Evolutionary conservation across 92 coral and sea anemone species (phyloP), one percentile per base, ranked within the genome.

Genomic region (Blastomussa wellsi): DNA sequence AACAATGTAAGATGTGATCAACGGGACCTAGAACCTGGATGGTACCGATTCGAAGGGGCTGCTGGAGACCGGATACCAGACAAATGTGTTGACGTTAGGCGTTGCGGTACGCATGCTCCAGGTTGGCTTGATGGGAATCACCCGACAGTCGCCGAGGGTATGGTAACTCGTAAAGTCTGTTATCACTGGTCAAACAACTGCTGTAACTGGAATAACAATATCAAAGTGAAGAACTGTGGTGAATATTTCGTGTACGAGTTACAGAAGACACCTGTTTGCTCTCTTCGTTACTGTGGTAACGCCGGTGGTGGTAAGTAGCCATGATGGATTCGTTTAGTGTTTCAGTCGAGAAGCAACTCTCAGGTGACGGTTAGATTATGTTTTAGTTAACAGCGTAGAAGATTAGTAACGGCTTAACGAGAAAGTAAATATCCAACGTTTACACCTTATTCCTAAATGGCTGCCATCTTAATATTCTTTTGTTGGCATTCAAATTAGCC

Each of bases 71-170:
- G 17, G 12, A 79, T 79, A 41, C 55, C 83, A 7, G 37, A 69
- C 15, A 22, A 9, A 3, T 79, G 83, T 28, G 73, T 66, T 24
- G 57, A 55, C 41, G 39, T 7, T 2, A 39, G 37, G 13, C 83
- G 74, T 10, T 79, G 83, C 20, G 83, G 83, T 39, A 66, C 83
- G 35, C 53, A 79, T 39, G 83, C 83, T 79, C 53, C 83, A 17
- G 83, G 83, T 16, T 79, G 83, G 83, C 32, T 79, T 4, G 38
- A 64, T 28, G 83, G 75, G 0, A 16, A 31, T 0, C 81, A 77
- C 47, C 81, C 81, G 0, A 53, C 37, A 33, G 42, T 37, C 7
- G 69, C 47, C 20, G 81, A 77, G 5, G 81, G 81, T 37, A n/a
- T 28, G 2, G 69, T 77, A 17, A 53, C 68, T 52, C 81, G 81